Percentiles rank a stretch among this genome's conserved stretches.
Conservation (phyloP, 2,888 invertebrate species). For the Andrena minutula region DNA sequence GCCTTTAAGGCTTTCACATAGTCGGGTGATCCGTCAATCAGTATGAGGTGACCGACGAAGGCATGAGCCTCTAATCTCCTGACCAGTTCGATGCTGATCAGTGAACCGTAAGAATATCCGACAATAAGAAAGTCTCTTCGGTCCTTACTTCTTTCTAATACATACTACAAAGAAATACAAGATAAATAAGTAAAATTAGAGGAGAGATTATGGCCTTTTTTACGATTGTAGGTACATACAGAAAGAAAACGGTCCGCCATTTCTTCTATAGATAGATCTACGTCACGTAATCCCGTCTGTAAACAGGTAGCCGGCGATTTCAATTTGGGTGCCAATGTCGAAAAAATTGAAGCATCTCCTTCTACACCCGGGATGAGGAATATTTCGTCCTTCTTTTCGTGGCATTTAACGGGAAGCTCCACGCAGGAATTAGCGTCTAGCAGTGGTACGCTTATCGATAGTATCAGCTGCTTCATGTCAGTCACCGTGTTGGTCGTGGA, state of each 20-base stretch:
- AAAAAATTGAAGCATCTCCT: slow-evolving; percentile 80
- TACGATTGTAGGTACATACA: slow-evolving; percentile 24
- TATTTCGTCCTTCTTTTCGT: slow-evolving; percentile 69
- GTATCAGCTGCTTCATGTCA: slow-evolving; percentile 38
- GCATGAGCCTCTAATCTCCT: slow-evolving; percentile 90
- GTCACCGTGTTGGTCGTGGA: not conserved
- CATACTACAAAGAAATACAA: slow-evolving; percentile 85
- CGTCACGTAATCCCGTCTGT: slow-evolving; percentile 64
- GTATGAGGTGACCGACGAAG: slow-evolving; percentile 88
- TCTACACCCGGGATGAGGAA: slow-evolving; percentile 85
- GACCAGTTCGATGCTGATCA: slow-evolving; percentile 92
- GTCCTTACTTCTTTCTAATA: slow-evolving; percentile 85
- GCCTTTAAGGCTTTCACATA: slow-evolving; percentile 87
- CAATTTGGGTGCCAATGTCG: slow-evolving; percentile 77
- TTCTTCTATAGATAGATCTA: slow-evolving; percentile 1
- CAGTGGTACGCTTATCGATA: slow-evolving; percentile 54
- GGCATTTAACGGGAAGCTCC: slow-evolving; percentile 57
- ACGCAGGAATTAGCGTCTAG: slow-evolving; percentile 56
- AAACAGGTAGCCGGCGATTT: slow-evolving; percentile 78
- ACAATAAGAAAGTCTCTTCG: slow-evolving; percentile 88
- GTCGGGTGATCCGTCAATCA: slow-evolving; percentile 94
- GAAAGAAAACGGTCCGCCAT: slow-evolving; percentile 45
- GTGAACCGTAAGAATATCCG: slow-evolving; percentile 95
- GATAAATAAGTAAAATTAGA: not conserved
- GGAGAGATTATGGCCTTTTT: not conserved